Conservation (phyloP, 2,113 vertebrate species). For the Rhegmatorhina hoffmannsi region DNA sequence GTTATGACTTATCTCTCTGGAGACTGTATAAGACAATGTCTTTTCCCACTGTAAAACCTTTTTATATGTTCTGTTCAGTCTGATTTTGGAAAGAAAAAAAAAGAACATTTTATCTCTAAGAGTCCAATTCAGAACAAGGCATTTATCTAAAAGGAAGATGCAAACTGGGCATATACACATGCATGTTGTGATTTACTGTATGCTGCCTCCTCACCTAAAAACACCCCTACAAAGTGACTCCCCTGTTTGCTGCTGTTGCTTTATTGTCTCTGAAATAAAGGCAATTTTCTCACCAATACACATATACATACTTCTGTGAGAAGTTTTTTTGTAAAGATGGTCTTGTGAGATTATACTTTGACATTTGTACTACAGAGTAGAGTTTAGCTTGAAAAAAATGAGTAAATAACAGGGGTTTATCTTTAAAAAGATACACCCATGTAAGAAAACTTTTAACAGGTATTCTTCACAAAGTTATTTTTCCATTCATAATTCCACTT, state of each 20-base stretch:
- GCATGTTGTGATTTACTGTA: neutral
- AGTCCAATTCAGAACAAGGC: neutral
- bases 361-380: neutral
- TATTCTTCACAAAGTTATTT: neutral
- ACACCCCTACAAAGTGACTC: neutral
- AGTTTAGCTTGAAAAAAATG: neutral
- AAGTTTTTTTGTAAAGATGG: neutral
- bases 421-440: neutral
- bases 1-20: neutral
- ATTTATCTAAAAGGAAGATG: neutral
- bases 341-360: conserved; percentile 2
- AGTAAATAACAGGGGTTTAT: neutral
- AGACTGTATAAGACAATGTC: neutral
- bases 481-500: neutral
- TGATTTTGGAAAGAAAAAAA: neutral
- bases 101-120: neutral
- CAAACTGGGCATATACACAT: neutral
- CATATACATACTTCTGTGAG: neutral
- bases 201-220: neutral
- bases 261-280: neutral
- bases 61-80: neutral
- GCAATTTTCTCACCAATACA: neutral
- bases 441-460: neutral
- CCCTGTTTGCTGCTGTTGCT: neutral
- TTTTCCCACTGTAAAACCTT: neutral